phyloP scores from a whole-genome alignment of 2,797 vertebrate species.

The Anniella stebbinsi region DNA sequence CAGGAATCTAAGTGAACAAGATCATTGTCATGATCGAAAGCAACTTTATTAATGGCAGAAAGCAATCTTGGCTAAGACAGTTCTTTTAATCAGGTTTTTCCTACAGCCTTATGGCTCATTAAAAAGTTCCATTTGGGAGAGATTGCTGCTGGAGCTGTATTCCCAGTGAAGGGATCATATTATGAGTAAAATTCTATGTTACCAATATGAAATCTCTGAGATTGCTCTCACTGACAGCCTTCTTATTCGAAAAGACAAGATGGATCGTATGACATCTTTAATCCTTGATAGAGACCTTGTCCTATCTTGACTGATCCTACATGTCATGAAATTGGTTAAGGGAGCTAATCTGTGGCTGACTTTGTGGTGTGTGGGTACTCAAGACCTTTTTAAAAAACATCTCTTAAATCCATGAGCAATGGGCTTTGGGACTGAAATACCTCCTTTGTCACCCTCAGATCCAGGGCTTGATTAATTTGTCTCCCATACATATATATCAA shows the following conservation, averaged over 20 bases:
- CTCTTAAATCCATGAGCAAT: conserved; percentile 10
- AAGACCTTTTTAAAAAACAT: not conserved
- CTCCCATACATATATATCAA: not conserved
- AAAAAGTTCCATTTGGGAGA: conserved; percentile 56
- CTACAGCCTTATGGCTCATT: conserved; percentile 40
- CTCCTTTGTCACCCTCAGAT: conserved; percentile 1
- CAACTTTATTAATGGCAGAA: conserved; percentile 63
- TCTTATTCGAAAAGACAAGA: not conserved
- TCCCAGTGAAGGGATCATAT: conserved; percentile 64
- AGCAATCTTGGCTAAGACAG: conserved; percentile 32
- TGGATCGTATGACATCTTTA: not conserved
- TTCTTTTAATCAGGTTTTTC: conserved; percentile 65
- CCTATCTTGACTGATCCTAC: not conserved
- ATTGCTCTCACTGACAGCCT: not conserved
- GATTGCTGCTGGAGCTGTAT: conserved; percentile 51
- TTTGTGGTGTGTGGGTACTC: not conserved
- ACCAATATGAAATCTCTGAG: conserved; percentile 27
- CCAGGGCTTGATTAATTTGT: conserved; percentile 1
- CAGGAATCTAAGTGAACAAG: conserved; percentile 39
- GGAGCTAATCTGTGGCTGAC: not conserved
- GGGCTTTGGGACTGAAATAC: conserved; percentile 25
- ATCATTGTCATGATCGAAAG: conserved; percentile 55
- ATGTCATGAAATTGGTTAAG: not conserved
- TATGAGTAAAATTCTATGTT: conserved; percentile 67
- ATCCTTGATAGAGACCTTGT: not conserved